Conservation (phyloP, 92 coral and sea anemone genomes). For the Nematostella vectensis region DNA sequence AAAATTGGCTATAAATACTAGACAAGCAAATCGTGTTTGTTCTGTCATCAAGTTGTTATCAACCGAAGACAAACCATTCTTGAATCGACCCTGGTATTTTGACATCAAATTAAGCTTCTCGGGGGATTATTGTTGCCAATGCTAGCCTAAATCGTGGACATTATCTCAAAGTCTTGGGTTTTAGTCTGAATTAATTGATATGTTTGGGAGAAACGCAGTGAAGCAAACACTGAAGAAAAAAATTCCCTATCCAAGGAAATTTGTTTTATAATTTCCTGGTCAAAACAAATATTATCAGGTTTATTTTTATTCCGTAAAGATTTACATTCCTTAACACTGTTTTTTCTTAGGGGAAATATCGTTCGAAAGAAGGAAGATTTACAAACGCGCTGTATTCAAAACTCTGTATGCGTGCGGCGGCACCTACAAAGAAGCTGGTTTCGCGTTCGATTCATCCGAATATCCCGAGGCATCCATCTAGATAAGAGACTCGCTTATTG, state of each 20-base stretch:
- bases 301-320: slow-evolving; percentile 13
- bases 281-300: slow-evolving; percentile 21
- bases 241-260: too few species aligned
- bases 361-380: neutral
- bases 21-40: slow-evolving; percentile 10
- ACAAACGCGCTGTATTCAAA: too few species aligned
- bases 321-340: slow-evolving; percentile 66
- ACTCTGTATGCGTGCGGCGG: neutral
- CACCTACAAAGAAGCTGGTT: slow-evolving; percentile 21
- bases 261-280: slow-evolving; percentile 41
- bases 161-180: slow-evolving; percentile 22
- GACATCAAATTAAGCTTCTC: slow-evolving; percentile 79
- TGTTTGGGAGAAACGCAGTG: too few species aligned
- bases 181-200: neutral
- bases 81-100: slow-evolving; percentile 50
- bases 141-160: slow-evolving; percentile 55
- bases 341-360: slow-evolving; percentile 8
- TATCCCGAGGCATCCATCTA: slow-evolving; percentile 76
- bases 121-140: slow-evolving; percentile 60
- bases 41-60: slow-evolving; percentile 17
- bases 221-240: too few species aligned
- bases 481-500: slow-evolving; percentile 46
- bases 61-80: slow-evolving; percentile 58
- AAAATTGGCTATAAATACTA: too few species aligned
- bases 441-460: slow-evolving; percentile 62